Evolutionary conservation across 2,113 vertebrate species (phyloP).

Genomic region (Nibea albiflora): DNA sequence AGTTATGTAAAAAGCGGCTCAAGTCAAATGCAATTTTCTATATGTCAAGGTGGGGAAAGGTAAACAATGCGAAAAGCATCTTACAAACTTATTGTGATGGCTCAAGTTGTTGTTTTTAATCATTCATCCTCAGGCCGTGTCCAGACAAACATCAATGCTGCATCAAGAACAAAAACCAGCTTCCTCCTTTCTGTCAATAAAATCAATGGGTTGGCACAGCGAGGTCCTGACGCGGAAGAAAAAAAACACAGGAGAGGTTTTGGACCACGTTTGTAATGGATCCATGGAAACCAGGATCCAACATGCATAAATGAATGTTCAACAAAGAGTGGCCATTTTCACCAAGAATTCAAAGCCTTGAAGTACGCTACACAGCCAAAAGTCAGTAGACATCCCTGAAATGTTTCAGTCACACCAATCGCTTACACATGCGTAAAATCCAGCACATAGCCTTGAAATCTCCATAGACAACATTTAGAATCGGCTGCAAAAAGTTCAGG

Average conservation of each 20-base stretch:
- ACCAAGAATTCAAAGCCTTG: neutral
- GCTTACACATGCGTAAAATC: too few species aligned
- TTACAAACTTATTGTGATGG: neutral
- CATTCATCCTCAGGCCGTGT: neutral
- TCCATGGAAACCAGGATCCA: neutral
- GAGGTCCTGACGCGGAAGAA: neutral
- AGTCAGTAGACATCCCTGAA: too few species aligned
- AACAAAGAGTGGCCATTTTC: neutral
- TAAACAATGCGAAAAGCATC: neutral
- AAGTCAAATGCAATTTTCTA: slow-evolving; percentile 4
- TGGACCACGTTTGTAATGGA: neutral
- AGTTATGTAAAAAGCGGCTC: slow-evolving; percentile 11
- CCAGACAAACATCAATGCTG: neutral
- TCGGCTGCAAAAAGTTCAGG: too few species aligned
- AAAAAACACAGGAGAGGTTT: neutral
- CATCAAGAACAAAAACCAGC: neutral
- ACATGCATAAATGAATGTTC: neutral
- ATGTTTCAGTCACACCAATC: too few species aligned
- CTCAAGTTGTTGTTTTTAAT: neutral
- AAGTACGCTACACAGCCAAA: too few species aligned
- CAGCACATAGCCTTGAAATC: too few species aligned
- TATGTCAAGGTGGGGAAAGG: neutral
- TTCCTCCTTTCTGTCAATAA: neutral
- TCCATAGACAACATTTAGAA: too few species aligned
- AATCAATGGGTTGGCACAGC: neutral